A percentile compares a stretch with the other conserved stretches of the same genome.
Evolutionary conservation across 1,140 invertebrate species (phyloP).

Genomic region (Drosophila leontia): DNA sequence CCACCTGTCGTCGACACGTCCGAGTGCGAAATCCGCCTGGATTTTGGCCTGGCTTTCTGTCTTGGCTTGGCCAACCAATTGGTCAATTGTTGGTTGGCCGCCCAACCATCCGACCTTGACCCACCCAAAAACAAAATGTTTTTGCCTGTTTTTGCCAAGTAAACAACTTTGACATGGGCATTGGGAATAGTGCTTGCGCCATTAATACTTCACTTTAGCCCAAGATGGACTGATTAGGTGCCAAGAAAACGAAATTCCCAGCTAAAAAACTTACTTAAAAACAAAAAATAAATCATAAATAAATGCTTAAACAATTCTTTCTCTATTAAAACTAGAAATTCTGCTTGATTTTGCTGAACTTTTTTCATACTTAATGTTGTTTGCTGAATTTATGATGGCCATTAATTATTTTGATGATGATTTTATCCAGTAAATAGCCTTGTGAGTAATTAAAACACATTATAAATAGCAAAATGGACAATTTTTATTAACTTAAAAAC

Average conservation of each 20-base stretch:
- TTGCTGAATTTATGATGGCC: neutral
- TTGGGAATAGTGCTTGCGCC: slow-evolving; percentile 35
- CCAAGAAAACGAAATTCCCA: neutral
- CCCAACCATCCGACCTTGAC: slow-evolving; percentile 37
- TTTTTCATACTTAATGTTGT: neutral
- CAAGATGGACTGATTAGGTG: neutral
- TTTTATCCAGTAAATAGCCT: neutral
- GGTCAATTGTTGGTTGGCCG: slow-evolving; percentile 19
- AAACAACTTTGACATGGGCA: slow-evolving; percentile 23
- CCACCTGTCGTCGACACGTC: slow-evolving; percentile 39
- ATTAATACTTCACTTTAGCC: neutral
- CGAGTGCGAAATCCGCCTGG: slow-evolving; percentile 35
- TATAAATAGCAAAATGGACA: neutral
- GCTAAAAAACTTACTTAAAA: neutral
- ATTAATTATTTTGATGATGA: neutral
- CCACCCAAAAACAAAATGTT: slow-evolving; percentile 21
- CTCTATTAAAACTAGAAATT: neutral
- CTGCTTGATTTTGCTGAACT: neutral
- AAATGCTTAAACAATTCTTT: neutral
- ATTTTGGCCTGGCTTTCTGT: slow-evolving; percentile 24
- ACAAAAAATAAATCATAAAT: neutral
- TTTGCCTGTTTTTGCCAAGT: slow-evolving; percentile 21
- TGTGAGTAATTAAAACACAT: neutral
- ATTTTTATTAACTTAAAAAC: neutral
- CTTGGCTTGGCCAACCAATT: slow-evolving; percentile 18